Percentiles rank a stretch among this genome's conserved stretches.
Conservation (phyloP, 2,888 invertebrate species). For the Mactromeris polynyma region DNA sequence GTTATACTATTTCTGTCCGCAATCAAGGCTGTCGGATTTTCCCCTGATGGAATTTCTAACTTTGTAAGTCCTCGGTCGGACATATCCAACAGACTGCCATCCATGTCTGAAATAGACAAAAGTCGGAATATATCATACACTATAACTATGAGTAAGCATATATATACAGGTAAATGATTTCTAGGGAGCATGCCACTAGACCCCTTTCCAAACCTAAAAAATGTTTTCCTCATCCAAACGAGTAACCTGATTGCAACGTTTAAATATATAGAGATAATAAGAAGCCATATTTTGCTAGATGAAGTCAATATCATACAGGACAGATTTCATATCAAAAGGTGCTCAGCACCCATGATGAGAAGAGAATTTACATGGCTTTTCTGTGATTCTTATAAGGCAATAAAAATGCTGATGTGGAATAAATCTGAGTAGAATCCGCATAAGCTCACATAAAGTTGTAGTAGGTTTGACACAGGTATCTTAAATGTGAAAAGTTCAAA, state of each 20-base stretch:
- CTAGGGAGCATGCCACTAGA: no score
- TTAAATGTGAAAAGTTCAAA: not conserved
- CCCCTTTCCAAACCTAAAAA: no score
- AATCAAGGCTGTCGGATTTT: constrained; percentile 75
- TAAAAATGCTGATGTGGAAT: not conserved
- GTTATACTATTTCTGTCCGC: constrained; percentile 94
- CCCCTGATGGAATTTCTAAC: constrained; percentile 89
- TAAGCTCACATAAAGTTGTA: not conserved
- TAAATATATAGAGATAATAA: no score
- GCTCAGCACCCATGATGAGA: not conserved
- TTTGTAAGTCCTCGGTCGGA: constrained; percentile 94
- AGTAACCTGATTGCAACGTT: no score
- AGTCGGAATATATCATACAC: no score
- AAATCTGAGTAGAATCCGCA: not conserved
- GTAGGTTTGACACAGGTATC: not conserved
- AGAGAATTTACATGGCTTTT: not conserved
- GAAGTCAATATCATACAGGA: not conserved
- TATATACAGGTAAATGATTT: no score
- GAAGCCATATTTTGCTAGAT: no score
- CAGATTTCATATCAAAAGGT: not conserved
- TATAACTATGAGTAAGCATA: no score
- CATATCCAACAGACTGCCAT: constrained; percentile 89
- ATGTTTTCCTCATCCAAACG: no score
- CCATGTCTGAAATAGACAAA: constrained; percentile 65
- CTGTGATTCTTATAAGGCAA: not conserved